These are phyloP conservation scores for Acheta domesticus DNA, from an alignment of 2,888 invertebrate genomes.

Conservation along the genomic window DNA sequence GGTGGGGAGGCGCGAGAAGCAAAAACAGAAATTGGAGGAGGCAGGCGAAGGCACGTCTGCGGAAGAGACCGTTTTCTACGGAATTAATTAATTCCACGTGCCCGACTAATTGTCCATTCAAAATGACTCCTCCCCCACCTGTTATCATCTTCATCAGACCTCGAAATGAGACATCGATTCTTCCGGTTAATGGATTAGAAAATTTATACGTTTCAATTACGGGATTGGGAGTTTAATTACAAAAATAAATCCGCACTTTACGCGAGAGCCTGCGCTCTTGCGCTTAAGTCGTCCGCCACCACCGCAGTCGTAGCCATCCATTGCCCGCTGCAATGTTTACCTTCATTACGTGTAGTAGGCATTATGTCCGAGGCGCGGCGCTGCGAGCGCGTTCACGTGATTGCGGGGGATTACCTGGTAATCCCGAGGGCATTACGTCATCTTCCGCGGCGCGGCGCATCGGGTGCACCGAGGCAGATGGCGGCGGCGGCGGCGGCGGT, in stretches of 20 bases:
- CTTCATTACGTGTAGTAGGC: neutral
- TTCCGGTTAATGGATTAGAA: neutral
- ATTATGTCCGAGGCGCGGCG: neutral
- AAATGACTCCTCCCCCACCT: neutral
- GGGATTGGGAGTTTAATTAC: neutral
- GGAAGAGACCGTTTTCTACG: neutral
- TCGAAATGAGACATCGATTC: conserved; percentile 11
- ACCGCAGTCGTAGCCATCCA: too few species aligned
- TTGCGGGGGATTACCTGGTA: neutral
- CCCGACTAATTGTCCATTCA: conserved; percentile 1
- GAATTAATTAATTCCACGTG: conserved; percentile 10
- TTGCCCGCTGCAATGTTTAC: neutral
- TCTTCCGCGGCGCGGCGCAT: neutral
- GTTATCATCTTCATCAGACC: conserved; percentile 11
- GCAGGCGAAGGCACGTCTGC: neutral
- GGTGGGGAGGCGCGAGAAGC: neutral
- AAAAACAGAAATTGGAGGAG: conserved; percentile 6
- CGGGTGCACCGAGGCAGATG: too few species aligned
- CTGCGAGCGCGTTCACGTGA: neutral
- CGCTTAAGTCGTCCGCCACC: too few species aligned
- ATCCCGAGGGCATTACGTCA: neutral
- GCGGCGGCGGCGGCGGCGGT: too few species aligned
- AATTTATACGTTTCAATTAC: neutral
- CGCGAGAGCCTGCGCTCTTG: too few species aligned
- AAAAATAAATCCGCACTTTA: neutral